Conservation (phyloP, 2,888 invertebrate genomes). For the Choristoneura rosaceana region DNA sequence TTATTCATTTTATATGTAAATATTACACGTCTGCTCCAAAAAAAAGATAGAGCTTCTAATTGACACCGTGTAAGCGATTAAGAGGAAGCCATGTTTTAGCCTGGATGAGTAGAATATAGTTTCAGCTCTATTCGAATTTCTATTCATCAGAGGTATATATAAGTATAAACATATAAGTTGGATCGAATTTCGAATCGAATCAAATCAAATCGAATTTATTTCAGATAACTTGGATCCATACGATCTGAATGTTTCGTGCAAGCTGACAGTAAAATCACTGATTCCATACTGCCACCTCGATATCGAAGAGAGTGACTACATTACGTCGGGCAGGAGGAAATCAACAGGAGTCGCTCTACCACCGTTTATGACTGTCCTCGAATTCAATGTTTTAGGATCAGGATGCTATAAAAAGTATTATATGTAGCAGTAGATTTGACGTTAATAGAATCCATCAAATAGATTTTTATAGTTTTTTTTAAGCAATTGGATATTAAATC, state of each 20-base stretch:
- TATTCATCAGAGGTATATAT: too few species aligned
- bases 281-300: conserved; percentile 90
- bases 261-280: conserved; percentile 85
- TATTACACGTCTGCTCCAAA: neutral
- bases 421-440: neutral
- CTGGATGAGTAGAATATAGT: too few species aligned
- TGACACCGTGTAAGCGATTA: too few species aligned
- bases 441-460: neutral
- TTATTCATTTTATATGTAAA: neutral
- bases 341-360: conserved; percentile 71
- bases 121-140: too few species aligned
- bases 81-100: too few species aligned
- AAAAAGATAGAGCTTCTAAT: too few species aligned
- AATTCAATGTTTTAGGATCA: conserved; percentile 88
- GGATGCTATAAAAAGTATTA: conserved; percentile 83
- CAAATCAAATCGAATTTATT: conserved; percentile 39
- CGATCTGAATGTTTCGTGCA: conserved; percentile 82
- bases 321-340: conserved; percentile 78
- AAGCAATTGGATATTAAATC: neutral
- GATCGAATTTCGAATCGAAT: too few species aligned
- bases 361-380: conserved; percentile 84
- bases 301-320: conserved; percentile 87
- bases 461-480: neutral
- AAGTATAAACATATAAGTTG: too few species aligned
- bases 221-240: conserved; percentile 82